These are phyloP conservation scores for Fragum sueziense DNA, from an alignment of 2,888 invertebrate species.

Conservation along the genomic window DNA sequence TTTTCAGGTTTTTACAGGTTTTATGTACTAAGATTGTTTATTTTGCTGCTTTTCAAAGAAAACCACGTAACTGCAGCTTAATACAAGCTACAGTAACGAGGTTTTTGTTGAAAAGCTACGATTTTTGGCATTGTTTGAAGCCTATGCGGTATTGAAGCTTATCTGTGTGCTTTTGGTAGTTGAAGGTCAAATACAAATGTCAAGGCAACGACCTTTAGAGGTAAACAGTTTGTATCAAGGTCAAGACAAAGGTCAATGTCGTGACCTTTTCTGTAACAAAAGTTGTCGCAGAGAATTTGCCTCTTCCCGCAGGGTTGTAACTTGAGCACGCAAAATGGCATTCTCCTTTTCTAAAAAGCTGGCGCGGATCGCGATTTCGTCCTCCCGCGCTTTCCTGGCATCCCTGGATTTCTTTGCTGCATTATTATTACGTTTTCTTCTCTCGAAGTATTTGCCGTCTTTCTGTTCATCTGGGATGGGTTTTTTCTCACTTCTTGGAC, in stretches of 20 bases:
- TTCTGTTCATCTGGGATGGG: conserved; percentile 94
- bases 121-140: too few relatives aligned
- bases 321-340: conserved; percentile 91
- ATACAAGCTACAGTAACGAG: too few relatives aligned
- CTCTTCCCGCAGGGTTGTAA: conserved; percentile 91
- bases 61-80: too few relatives aligned
- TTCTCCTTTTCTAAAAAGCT: conserved; percentile 94
- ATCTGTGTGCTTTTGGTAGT: too few relatives aligned
- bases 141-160: too few relatives aligned
- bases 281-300: conserved; percentile 88
- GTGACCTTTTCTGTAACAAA: conserved; percentile 84
- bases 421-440: conserved; percentile 93
- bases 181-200: too few relatives aligned
- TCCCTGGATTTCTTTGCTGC: conserved; percentile 96
- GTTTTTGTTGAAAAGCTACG: too few relatives aligned
- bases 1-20: too few relatives aligned
- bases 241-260: conserved; percentile 17
- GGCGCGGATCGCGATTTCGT: conserved; percentile 93
- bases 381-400: conserved; percentile 92
- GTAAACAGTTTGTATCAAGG: too few relatives aligned
- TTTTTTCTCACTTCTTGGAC: conserved; percentile 83
- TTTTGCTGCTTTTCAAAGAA: too few relatives aligned
- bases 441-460: conserved; percentile 94
- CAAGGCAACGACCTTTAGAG: too few relatives aligned
- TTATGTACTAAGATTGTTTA: too few relatives aligned